Evolutionary conservation across 2,888 invertebrate genomes (phyloP).

Genomic region (Thyatira batis): DNA sequence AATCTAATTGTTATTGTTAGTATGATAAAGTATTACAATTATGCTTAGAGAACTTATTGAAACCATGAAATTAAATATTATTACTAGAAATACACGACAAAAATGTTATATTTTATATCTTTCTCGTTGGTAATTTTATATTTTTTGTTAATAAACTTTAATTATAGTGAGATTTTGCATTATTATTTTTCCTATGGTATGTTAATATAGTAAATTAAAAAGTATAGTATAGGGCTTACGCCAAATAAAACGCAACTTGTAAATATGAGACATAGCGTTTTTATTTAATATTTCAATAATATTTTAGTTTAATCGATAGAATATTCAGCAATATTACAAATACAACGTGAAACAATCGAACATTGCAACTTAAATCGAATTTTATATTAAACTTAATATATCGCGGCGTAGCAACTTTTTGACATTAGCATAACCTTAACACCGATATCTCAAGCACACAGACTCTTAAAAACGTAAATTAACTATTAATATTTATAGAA

Average conservation of each 20-base stretch:
- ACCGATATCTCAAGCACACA: slow-evolving; percentile 70
- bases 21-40: background rate
- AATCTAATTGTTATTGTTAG: background rate
- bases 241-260: slow-evolving; percentile 50
- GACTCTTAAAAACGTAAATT: slow-evolving; percentile 61
- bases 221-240: slow-evolving; percentile 3
- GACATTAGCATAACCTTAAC: slow-evolving; percentile 59
- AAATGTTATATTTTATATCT: slow-evolving; percentile 24
- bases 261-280: slow-evolving; percentile 80
- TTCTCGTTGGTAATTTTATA: slow-evolving; percentile 13
- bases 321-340: slow-evolving; percentile 81
- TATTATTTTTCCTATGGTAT: slow-evolving; percentile 11
- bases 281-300: slow-evolving; percentile 80
- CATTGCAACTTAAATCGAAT: slow-evolving; percentile 70
- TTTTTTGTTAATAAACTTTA: slow-evolving; percentile 43
- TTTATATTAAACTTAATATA: slow-evolving; percentile 71
- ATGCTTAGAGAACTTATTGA: background rate
- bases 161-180: slow-evolving; percentile 11
- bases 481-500: slow-evolving; percentile 45
- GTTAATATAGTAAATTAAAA: too few relatives aligned
- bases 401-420: slow-evolving; percentile 62
- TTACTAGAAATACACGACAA: slow-evolving; percentile 1
- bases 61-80: background rate
- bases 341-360: slow-evolving; percentile 80
- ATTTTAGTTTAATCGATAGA: slow-evolving; percentile 75